Conservation (phyloP, 2,113 vertebrate species). For the Acinonyx jubatus region DNA sequence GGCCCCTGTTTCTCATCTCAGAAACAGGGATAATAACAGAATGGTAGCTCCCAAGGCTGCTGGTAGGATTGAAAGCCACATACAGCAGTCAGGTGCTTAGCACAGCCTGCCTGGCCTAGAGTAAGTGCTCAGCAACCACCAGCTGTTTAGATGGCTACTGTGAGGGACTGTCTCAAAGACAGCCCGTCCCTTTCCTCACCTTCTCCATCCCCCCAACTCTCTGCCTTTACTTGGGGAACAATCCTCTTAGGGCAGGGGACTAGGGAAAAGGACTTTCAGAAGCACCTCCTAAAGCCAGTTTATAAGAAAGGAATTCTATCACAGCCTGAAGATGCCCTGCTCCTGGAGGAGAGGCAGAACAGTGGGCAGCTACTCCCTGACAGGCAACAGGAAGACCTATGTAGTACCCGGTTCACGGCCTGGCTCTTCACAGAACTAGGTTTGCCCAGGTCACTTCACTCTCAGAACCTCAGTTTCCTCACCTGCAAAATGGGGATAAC, state of each 20-base stretch:
- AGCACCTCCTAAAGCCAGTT: neutral
- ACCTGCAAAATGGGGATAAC: neutral
- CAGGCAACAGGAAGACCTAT: neutral
- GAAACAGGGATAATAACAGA: neutral
- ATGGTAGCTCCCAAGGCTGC: neutral
- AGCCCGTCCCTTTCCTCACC: neutral
- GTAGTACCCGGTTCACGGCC: neutral
- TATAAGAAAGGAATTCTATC: neutral
- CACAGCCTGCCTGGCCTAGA: neutral
- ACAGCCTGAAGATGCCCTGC: neutral
- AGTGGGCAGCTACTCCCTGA: neutral
- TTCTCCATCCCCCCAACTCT: neutral
- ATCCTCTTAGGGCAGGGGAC: neutral
- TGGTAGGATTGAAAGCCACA: neutral
- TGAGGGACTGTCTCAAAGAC: neutral
- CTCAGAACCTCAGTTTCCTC: slow-evolving; percentile 3
- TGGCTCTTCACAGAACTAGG: neutral
- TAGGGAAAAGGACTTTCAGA: neutral
- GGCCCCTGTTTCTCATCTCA: neutral
- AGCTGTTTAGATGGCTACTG: neutral
- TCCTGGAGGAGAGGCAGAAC: neutral
- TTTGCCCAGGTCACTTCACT: neutral
- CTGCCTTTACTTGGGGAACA: neutral
- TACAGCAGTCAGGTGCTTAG: neutral
- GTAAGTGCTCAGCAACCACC: neutral